Conservation (phyloP, 1,140 invertebrate species). For the Hylaeus volcanicus region DNA sequence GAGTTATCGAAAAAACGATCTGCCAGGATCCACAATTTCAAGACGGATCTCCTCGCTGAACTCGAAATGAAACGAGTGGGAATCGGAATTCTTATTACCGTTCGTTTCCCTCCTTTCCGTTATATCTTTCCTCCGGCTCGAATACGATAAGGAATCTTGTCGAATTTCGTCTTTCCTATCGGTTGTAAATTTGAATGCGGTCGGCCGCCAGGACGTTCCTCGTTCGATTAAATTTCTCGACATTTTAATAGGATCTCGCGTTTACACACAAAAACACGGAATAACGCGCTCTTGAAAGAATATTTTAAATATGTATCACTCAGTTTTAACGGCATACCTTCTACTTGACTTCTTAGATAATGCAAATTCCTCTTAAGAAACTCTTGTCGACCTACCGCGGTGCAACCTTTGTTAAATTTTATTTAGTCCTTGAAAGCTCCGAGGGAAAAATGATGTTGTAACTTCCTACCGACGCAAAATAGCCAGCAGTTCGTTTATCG, state of each 20-base stretch:
- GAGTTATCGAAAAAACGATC: conserved; percentile 45
- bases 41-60: conserved; percentile 32
- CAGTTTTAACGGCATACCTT: background rate
- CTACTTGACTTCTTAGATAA: too few relatives aligned
- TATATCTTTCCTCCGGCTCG: conserved; percentile 5
- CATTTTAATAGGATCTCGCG: conserved; percentile 2
- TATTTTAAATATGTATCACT: too few relatives aligned
- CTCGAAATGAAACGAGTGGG: conserved; percentile 31
- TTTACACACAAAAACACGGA: too few relatives aligned
- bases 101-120: conserved; percentile 20
- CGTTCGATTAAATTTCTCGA: conserved; percentile 6
- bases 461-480: background rate
- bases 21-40: conserved; percentile 33
- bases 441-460: background rate
- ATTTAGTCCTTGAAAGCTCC: background rate
- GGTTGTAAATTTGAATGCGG: conserved; percentile 36
- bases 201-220: background rate
- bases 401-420: background rate
- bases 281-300: too few relatives aligned
- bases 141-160: conserved; percentile 32
- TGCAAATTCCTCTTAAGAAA: too few relatives aligned
- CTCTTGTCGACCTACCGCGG: too few relatives aligned
- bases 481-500: background rate
- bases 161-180: conserved; percentile 22
- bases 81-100: conserved; percentile 52